A percentile compares a stretch with the other conserved stretches of the same genome.
phyloP scores from a whole-genome alignment of 1,140 invertebrate genomes.

The Aphelenchoides avenae region DNA sequence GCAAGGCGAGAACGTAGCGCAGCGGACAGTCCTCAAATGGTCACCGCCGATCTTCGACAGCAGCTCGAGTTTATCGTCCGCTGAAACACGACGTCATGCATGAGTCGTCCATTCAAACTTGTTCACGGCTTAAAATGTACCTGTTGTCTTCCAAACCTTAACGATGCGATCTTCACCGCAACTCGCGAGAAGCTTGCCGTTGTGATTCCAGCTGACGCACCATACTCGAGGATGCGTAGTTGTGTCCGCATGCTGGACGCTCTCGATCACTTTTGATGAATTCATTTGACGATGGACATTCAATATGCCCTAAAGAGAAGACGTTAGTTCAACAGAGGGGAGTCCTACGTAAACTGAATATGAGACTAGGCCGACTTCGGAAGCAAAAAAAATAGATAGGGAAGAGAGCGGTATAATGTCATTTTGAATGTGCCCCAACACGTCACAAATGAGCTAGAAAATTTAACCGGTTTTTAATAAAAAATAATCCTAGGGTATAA shows the following conservation, averaged over 20 bases:
- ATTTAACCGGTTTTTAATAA: no score
- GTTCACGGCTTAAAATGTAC: slow-evolving; percentile 14
- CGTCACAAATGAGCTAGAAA: no score
- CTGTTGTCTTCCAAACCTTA: slow-evolving; percentile 80
- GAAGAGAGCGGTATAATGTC: no score
- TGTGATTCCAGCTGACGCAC: slow-evolving; percentile 88
- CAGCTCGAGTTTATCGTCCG: slow-evolving; percentile 68
- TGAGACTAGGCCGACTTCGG: no score
- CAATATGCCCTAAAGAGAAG: no score
- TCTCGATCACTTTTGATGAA: slow-evolving; percentile 2
- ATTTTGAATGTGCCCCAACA: no score
- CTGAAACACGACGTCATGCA: slow-evolving; percentile 17
- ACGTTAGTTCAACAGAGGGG: no score
- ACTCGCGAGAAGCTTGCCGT: slow-evolving; percentile 74
- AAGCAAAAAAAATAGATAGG: no score
- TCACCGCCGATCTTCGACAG: slow-evolving; percentile 81
- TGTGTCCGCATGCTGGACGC: background rate
- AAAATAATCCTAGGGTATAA: no score
- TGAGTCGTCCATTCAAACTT: slow-evolving; percentile 10
- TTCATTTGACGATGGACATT: background rate
- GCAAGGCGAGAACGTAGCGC: slow-evolving; percentile 86
- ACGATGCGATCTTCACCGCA: slow-evolving; percentile 92
- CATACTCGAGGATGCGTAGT: slow-evolving; percentile 73
- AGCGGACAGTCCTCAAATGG: slow-evolving; percentile 84
- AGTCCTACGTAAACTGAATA: no score